Conservation (phyloP, 2,113 vertebrate species). For the Leucosticte australis region DNA sequence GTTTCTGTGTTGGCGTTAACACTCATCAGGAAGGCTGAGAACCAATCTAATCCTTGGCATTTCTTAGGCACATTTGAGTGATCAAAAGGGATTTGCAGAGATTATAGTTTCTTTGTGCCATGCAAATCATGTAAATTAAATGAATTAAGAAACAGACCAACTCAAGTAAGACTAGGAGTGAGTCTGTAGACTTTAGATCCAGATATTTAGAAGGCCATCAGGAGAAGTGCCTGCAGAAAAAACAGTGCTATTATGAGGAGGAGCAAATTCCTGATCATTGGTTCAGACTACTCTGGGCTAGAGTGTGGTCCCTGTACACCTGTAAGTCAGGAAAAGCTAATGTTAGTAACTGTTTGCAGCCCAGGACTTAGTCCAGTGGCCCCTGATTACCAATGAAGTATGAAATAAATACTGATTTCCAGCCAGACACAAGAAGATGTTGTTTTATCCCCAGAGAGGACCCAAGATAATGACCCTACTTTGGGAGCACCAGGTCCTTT, state of each 20-base stretch:
- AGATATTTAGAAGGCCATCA: not conserved
- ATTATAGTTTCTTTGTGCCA: not conserved
- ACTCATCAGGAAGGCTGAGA: not conserved
- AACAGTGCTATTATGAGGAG: not conserved
- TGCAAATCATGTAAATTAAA: constrained; percentile 8
- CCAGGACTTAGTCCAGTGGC: not conserved
- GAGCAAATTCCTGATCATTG: not conserved
- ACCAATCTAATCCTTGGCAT: not conserved
- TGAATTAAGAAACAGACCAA: not conserved
- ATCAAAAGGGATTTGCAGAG: constrained; percentile 31
- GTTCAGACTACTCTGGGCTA: not conserved
- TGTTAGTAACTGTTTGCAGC: not conserved
- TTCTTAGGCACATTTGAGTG: constrained; percentile 17
- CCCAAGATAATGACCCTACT: not conserved
- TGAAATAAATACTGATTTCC: not conserved
- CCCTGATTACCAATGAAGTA: not conserved
- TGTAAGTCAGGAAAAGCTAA: not conserved
- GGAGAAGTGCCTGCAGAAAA: not conserved
- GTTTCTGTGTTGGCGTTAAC: not conserved
- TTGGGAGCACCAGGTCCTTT: not conserved
- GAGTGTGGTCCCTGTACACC: no score
- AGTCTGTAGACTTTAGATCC: not conserved
- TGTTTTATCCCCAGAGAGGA: not conserved
- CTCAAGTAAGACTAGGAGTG: not conserved
- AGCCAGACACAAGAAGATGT: not conserved